Evolutionary conservation across 2,888 invertebrate species (phyloP).

Genomic region (Keiferia lycopersicella): DNA sequence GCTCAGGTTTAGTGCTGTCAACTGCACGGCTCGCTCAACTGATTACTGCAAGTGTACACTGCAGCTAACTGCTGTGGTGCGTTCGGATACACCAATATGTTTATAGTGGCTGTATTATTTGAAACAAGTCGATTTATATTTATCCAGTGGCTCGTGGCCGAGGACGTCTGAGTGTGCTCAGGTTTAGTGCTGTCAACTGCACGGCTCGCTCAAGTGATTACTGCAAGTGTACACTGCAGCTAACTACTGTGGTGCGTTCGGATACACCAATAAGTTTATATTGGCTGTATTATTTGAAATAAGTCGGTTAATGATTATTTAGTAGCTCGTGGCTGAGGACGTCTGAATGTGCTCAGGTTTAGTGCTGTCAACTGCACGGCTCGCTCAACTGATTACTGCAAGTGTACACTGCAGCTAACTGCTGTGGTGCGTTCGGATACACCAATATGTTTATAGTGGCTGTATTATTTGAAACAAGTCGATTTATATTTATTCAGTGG

Average conservation of each 20-base stretch:
- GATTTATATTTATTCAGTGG: neutral
- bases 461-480: neutral
- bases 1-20: no score
- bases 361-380: constrained; percentile 55
- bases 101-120: no score
- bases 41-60: no score
- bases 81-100: no score
- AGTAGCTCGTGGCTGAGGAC: neutral
- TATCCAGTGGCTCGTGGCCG: neutral
- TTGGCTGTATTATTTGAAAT: no score
- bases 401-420: constrained; percentile 63
- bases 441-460: neutral
- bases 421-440: constrained; percentile 43
- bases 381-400: constrained; percentile 59
- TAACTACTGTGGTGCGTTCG: constrained; percentile 51
- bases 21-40: no score
- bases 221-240: constrained; percentile 61
- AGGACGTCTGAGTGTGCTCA: constrained; percentile 33
- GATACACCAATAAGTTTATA: no score
- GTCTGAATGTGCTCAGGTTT: constrained; percentile 36
- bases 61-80: no score
- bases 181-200: constrained; percentile 54
- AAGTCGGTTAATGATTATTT: neutral
- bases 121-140: no score
- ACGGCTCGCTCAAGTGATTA: constrained; percentile 56